Evolutionary conservation across 2,888 invertebrate species (phyloP), one percentile per base, ranked within the genome.

Genomic region (Chaetogeoica ovagalla): DNA sequence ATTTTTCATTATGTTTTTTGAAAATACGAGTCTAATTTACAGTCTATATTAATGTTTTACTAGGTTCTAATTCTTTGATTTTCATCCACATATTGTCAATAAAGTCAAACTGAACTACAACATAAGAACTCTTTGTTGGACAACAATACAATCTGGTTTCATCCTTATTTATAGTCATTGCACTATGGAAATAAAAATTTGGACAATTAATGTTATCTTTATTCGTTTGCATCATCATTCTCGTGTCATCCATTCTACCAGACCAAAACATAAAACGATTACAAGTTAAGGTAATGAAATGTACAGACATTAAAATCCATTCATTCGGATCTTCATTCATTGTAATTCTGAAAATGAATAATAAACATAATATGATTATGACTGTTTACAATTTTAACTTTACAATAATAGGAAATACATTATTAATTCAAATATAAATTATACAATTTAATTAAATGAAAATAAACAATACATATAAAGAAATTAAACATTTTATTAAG

Each of bases 231-330:
- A 94, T 86, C 57, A 92, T 86, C 86, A 96, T 89, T 13, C 90
- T 87, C 48, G 91, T 90, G 71, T 94, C 92, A 76, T 94, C 95
- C 72, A 94, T 89, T 83, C 90, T 91, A 2, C 94, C 94, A 66
- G 91, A 92, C 95, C 95, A 95, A 86, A 93, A 92, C 19, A 93
- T 88, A 4, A 93, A 88, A 82, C 91, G 88, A 84, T 93, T 93
- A 83, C 92, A 91, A 8, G 90, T 89, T 57, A 91, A 86, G 82
- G 89, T 90, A 3, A 90, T 89, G 84, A 92, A 93, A 84, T 94
- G 93, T 88, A 95, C 92, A 81, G 87, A 88, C 73, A 94, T 87
- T 84, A 94, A 91, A 83, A 91, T 91, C 94, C 94, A 94, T 74
- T 88, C 88, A 15, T 88, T 87, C 37, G 89, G 88, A 84, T 91